Conservation (phyloP, 2,797 vertebrate genomes). For the Pseudomugil tenellus region DNA sequence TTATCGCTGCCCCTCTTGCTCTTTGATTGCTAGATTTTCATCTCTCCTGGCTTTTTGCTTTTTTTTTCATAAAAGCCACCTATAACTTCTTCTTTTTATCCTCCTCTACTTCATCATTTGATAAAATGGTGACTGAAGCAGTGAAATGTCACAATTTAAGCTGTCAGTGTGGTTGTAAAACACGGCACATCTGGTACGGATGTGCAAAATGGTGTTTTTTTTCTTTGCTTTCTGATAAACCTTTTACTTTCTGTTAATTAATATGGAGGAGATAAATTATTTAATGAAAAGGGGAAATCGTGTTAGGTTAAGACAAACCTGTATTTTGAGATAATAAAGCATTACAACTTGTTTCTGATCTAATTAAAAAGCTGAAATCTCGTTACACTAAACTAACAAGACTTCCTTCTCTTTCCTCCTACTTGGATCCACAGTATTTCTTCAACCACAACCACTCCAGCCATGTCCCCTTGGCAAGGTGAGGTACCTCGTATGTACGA, state of each 20-base stretch:
- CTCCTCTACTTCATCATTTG: slow-evolving; percentile 23
- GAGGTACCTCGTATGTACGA: slow-evolving; percentile 82
- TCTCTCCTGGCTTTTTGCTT: slow-evolving; percentile 3
- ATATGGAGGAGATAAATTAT: background rate
- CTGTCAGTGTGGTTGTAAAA: slow-evolving; percentile 11
- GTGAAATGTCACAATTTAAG: slow-evolving; percentile 48
- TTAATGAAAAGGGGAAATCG: background rate
- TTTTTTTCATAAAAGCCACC: slow-evolving; percentile 7
- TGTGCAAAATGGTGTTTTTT: background rate
- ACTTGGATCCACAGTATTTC: slow-evolving; percentile 41
- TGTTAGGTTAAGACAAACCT: background rate
- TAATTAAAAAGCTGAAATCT: background rate
- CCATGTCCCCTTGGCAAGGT: slow-evolving; percentile 68
- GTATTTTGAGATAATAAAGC: background rate
- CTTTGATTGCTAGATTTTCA: slow-evolving; percentile 20
- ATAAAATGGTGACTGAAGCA: slow-evolving; percentile 16
- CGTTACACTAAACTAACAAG: background rate
- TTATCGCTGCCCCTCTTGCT: slow-evolving; percentile 6
- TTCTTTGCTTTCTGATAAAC: slow-evolving; percentile 5
- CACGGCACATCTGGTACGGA: no score
- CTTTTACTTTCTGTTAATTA: slow-evolving; percentile 20
- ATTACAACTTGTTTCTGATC: background rate
- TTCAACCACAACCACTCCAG: slow-evolving; percentile 39
- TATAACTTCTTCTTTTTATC: slow-evolving; percentile 23
- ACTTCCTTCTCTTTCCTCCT: background rate